phyloP scores from a whole-genome alignment of 92 coral and sea anemone genomes.

The Heteractis magnifica region DNA sequence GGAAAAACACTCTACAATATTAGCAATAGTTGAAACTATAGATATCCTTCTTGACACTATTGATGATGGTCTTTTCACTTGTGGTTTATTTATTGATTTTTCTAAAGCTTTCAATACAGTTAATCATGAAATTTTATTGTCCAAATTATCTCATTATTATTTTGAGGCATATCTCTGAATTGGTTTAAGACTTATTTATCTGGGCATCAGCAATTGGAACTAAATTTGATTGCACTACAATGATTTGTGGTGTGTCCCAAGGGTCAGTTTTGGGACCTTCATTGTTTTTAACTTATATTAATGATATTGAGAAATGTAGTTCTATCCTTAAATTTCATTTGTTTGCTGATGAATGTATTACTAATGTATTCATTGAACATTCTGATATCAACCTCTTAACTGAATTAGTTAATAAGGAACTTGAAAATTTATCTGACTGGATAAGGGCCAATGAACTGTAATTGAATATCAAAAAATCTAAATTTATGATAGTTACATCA shows the following conservation, averaged over 20 bases:
- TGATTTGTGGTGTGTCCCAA: not conserved
- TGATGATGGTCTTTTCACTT: not conserved
- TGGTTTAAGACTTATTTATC: not conserved
- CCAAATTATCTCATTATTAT: not conserved
- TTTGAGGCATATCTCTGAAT: not conserved
- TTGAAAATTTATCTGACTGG: too few species aligned
- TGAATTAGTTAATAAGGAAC: too few species aligned
- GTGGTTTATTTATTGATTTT: constrained; percentile 22
- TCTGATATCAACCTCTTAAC: too few species aligned
- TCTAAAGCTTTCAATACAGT: not conserved
- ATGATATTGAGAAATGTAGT: not conserved
- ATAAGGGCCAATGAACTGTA: too few species aligned
- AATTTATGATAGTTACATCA: too few species aligned
- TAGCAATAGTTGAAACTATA: constrained; percentile 1
- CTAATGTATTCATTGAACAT: too few species aligned
- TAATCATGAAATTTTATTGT: not conserved
- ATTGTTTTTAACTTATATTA: not conserved
- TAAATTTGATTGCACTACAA: not conserved
- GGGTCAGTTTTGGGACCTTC: not conserved
- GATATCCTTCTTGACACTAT: constrained; percentile 7
- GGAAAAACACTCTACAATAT: constrained; percentile 13
- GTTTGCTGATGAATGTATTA: too few species aligned
- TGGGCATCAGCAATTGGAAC: not conserved
- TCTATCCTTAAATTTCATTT: too few species aligned
- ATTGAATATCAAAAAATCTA: too few species aligned